Evolutionary conservation across 2,797 vertebrate species (phyloP), one percentile per base, ranked within the genome.

Genomic region (Silurus aristotelis): DNA sequence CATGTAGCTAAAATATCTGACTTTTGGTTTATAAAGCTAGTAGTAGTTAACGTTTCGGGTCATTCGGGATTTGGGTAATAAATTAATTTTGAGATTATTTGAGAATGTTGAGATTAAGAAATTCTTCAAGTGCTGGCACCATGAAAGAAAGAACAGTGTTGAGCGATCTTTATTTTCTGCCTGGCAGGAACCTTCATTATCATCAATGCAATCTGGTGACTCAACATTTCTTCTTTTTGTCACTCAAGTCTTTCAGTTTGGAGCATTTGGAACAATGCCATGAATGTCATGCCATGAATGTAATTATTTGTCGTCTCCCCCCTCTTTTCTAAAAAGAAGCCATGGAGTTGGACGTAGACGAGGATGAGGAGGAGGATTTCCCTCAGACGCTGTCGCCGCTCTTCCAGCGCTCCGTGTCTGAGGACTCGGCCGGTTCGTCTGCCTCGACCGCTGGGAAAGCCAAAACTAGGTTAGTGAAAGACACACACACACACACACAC

Each of bases 391-490:
- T 90, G 84, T 95, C 94, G 80, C 95, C 95, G 0, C 88, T 95
- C 87, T 96, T 96, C 88, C 96, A 95, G 91, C 95, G 92, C 14
- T 95, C 95, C 0, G 89, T 93, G 81, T 96, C 96, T 0, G 96
- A 97, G 91, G 98, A 98, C 82, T 96, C 96, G 0, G 91, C 92
- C 19, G 93, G 91, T 85, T 96, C 96, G 64, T 95, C 96, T 14
- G 92, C 95, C 86, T 96, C 96, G 0, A 94, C 95, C 85, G 94
- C 95, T 43, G 96, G 95, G 79, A 96, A 97, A 93, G 95, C 96
- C 90, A 95, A 95, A 90, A 95, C 94, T 93, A 96, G 96, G 98
- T 99, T 79, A 92, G 95, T 80, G 56, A 0, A 64, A 80, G 48
- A 76, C 13, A 66, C 58, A 31, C 70, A 75, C 19, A 13, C 20